These are phyloP conservation scores for Stichodactyla mertensii DNA, from an alignment of 64 coral and sea anemone genomes.

Conservation along the genomic window DNA sequence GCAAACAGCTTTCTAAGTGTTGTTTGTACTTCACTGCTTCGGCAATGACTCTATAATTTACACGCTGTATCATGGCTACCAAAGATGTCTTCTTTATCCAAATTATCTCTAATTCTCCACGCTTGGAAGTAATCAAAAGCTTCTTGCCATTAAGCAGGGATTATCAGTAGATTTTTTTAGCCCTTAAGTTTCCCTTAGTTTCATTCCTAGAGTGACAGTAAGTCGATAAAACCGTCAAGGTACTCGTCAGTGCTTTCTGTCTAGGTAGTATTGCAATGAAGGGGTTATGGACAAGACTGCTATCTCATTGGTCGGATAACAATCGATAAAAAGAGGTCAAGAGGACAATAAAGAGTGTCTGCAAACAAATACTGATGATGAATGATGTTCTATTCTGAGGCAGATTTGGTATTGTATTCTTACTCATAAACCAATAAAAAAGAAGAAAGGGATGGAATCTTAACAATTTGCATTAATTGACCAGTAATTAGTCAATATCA, in stretches of 20 bases:
- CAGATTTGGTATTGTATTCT: neutral
- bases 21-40: neutral
- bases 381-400: neutral
- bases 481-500: neutral
- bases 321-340: constrained; percentile 20
- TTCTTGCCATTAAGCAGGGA: neutral
- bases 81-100: neutral
- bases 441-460: neutral
- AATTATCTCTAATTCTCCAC: neutral
- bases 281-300: neutral
- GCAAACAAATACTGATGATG: neutral
- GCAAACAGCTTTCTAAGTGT: neutral
- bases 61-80: neutral
- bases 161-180: neutral
- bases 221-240: neutral
- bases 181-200: neutral
- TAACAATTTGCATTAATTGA: neutral
- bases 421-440: neutral
- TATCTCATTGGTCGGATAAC: neutral
- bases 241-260: neutral
- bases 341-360: constrained; percentile 17
- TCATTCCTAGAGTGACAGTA: neutral
- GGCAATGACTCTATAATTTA: neutral
- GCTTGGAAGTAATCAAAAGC: neutral
- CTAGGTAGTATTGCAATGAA: constrained; percentile 7